phyloP scores from a whole-genome alignment of 2,797 vertebrate species.

The Sebastiscus albofasciatus region DNA sequence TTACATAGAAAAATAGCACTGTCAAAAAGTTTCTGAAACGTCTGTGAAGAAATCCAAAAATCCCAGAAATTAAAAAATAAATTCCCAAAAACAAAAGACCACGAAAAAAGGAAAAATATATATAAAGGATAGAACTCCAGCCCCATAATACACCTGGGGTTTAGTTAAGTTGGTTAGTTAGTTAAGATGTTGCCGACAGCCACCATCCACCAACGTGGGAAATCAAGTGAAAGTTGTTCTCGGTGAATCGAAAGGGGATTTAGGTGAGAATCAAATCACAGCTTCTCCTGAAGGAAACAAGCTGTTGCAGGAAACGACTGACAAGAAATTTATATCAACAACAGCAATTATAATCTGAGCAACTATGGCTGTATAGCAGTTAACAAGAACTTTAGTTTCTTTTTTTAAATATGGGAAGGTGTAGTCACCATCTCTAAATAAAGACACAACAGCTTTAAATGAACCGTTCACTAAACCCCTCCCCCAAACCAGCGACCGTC shows the following conservation, averaged over 20 bases:
- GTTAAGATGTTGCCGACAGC: conserved; percentile 41
- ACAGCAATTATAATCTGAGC: conserved; percentile 55
- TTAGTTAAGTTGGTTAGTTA: conserved; percentile 52
- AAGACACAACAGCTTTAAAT: conserved; percentile 47
- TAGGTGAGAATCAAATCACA: conserved; percentile 39
- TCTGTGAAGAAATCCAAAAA: conserved; percentile 71
- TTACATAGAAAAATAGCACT: conserved; percentile 85
- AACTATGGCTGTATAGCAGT: conserved; percentile 42
- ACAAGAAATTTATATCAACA: conserved; percentile 44
- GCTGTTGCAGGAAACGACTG: conserved; percentile 25
- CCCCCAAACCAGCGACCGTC: conserved; percentile 23
- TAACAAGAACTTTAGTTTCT: conserved; percentile 21
- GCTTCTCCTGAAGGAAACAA: conserved; percentile 34
- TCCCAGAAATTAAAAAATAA: conserved; percentile 67
- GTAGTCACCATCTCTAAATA: conserved; percentile 6
- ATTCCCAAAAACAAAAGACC: conserved; percentile 40
- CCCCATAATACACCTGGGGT: conserved; percentile 67
- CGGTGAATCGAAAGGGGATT: conserved; percentile 50
- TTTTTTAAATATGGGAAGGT: not conserved
- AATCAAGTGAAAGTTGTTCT: conserved; percentile 58
- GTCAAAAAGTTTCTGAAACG: conserved; percentile 78
- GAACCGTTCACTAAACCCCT: conserved; percentile 33
- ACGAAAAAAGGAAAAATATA: conserved; percentile 8
- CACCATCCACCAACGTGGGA: conserved; percentile 35
- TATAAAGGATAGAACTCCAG: conserved; percentile 55